Conservation (phyloP, 2,113 vertebrate species). For the Carassius gibelio region DNA sequence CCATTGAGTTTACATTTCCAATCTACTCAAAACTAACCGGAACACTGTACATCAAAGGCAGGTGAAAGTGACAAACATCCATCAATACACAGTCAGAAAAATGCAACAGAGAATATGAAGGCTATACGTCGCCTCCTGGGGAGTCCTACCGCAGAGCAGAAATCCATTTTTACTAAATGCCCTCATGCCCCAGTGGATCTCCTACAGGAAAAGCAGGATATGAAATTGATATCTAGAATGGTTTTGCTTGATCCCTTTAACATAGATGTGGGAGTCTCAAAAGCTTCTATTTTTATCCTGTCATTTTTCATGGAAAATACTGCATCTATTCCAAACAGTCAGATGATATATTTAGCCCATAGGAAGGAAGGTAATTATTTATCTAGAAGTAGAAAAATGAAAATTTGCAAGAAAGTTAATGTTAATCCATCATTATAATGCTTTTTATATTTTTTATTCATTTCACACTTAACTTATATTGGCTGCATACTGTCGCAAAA, state of each 20-base stretch:
- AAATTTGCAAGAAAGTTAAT: background rate
- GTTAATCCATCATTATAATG: background rate
- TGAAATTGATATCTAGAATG: constrained; percentile 34
- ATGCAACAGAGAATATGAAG: constrained; percentile 22
- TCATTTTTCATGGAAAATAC: constrained; percentile 17
- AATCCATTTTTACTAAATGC: constrained; percentile 43
- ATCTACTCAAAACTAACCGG: constrained; percentile 13
- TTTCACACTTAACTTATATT: background rate
- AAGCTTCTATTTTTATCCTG: constrained; percentile 41
- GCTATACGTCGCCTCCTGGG: background rate
- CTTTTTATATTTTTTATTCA: background rate
- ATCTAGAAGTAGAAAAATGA: background rate
- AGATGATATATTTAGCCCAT: constrained; percentile 17
- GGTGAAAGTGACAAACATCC: constrained; percentile 39
- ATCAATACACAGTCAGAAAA: constrained; percentile 36
- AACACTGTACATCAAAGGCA: constrained; percentile 16
- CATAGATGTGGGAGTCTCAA: constrained; percentile 18
- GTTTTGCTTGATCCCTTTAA: constrained; percentile 28
- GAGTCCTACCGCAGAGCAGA: background rate
- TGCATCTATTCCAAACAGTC: constrained; percentile 16
- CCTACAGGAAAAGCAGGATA: constrained; percentile 11
- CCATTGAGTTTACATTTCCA: constrained; percentile 9
- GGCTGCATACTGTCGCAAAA: background rate
- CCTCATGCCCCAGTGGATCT: constrained; percentile 11
- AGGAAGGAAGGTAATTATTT: background rate